These are phyloP conservation scores for Fundulus diaphanus DNA, from an alignment of 2,797 vertebrate species.

Conservation along the genomic window DNA sequence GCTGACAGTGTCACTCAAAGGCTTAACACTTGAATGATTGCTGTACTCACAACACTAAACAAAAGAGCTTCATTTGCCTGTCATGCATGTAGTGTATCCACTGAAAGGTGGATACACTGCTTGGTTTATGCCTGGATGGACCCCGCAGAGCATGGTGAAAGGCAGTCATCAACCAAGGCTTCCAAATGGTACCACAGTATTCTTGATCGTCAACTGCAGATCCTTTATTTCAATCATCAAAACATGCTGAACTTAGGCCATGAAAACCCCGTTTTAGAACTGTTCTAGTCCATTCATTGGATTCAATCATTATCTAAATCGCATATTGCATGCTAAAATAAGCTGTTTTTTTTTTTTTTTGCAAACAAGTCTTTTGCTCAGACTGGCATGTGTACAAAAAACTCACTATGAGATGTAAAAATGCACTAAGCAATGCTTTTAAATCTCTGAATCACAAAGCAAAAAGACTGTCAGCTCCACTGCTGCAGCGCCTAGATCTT, in stretches of 20 bases:
- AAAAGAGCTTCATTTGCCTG: not conserved
- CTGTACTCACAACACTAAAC: too few relatives aligned
- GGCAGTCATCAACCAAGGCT: not conserved
- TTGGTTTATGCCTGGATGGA: not conserved
- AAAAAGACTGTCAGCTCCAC: constrained; percentile 77
- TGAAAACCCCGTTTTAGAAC: not conserved
- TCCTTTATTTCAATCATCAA: too few relatives aligned
- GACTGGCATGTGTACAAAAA: constrained; percentile 59
- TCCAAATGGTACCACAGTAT: not conserved
- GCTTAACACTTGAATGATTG: not conserved
- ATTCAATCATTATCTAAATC: constrained; percentile 17
- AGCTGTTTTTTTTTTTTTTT: too few relatives aligned
- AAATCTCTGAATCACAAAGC: constrained; percentile 80
- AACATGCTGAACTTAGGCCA: too few relatives aligned
- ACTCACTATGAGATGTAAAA: constrained; percentile 73
- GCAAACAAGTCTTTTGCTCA: constrained; percentile 39
- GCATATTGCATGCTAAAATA: constrained; percentile 7
- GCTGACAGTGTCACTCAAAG: not conserved
- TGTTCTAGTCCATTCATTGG: not conserved
- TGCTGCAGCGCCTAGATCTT: constrained; percentile 71
- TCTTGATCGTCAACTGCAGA: not conserved
- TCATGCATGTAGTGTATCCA: not conserved
- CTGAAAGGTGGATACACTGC: not conserved
- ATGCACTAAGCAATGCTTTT: constrained; percentile 69
- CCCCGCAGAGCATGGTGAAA: not conserved